phyloP scores from a whole-genome alignment of 2,888 invertebrate genomes.

The Mimachlamys varia region DNA sequence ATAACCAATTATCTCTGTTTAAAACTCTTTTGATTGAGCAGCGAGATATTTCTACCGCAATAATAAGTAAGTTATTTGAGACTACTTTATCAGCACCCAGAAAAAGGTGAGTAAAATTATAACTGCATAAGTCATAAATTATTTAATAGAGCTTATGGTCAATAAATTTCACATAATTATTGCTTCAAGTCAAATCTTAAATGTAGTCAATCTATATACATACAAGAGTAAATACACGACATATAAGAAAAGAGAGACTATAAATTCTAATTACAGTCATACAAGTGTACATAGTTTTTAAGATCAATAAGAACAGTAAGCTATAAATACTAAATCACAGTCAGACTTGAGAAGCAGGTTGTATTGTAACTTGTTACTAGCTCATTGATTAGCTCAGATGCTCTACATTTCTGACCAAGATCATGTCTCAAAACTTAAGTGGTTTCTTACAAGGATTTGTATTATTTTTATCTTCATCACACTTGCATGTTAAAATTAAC shows the following conservation, averaged over 20 bases:
- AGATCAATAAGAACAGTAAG: too few relatives aligned
- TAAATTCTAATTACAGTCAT: too few relatives aligned
- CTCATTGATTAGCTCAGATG: not conserved
- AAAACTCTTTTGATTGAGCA: too few relatives aligned
- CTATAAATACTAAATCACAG: not conserved
- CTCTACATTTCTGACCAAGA: not conserved
- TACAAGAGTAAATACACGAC: not conserved
- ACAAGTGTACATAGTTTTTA: too few relatives aligned
- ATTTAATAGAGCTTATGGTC: not conserved
- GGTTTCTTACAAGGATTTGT: not conserved
- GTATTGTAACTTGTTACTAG: not conserved
- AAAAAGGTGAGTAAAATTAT: too few relatives aligned
- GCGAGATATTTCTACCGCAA: too few relatives aligned
- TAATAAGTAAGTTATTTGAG: too few relatives aligned
- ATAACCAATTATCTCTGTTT: too few relatives aligned
- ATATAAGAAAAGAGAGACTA: too few relatives aligned
- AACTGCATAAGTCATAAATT: not conserved
- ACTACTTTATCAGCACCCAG: too few relatives aligned
- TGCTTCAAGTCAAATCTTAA: not conserved
- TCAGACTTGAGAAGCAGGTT: not conserved
- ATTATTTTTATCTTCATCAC: too few relatives aligned
- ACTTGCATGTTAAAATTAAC: too few relatives aligned
- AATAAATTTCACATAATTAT: not conserved
- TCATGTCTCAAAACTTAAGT: not conserved
- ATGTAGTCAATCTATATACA: not conserved